Evolutionary conservation across 2,888 invertebrate species (phyloP), one percentile per base, ranked within the genome.

Genomic region (Panorpa germanica): DNA sequence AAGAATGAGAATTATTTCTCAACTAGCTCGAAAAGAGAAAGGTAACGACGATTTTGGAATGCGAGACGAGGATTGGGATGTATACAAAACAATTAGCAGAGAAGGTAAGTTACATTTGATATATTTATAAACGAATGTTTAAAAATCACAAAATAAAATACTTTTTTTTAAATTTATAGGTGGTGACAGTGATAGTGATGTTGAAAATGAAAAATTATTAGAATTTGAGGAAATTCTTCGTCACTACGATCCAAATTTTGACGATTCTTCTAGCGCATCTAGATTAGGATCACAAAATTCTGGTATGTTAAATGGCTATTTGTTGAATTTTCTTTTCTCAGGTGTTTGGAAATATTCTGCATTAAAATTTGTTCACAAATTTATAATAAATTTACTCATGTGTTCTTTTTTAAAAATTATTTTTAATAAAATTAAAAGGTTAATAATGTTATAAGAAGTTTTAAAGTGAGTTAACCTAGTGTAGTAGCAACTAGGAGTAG

Each of bases 51-150:
- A 91, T 49, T 93, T 93, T 57, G 91, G 91, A 17, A 72, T 80
- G 57, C 67, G 85, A 41, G 91, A 91, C 51, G 85, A 86, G 45
- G 91, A 93, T 50, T 93, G 91, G 91, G 88, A 91, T 54, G 88
- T 91, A 2, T 93, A 93, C 47, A 91, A 91, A 57, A 81, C 72
- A 14, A 83, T 91, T 31, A 76, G 70, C 43, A 59, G 63, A 43
- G 70, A 70, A 44, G 52, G 47, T 38, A 41, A 37, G 34, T 23
- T 24, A n/a, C n/a, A 23, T 21, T 20, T 4, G 14, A 15, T 25
- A 13, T 16, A 10, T 32, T 11, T 17, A 9, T 27, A 15, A 14
- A 12, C 17, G 29, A 24, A 18, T 38, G 17, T 30, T 16, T 25
- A 17, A 20, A 18, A 16, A 30, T 19, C 15, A 26, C 14, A 24